Base-by-base conservation (phyloP, 2,888 invertebrate species). In the Mythimna vitellina region DNA sequence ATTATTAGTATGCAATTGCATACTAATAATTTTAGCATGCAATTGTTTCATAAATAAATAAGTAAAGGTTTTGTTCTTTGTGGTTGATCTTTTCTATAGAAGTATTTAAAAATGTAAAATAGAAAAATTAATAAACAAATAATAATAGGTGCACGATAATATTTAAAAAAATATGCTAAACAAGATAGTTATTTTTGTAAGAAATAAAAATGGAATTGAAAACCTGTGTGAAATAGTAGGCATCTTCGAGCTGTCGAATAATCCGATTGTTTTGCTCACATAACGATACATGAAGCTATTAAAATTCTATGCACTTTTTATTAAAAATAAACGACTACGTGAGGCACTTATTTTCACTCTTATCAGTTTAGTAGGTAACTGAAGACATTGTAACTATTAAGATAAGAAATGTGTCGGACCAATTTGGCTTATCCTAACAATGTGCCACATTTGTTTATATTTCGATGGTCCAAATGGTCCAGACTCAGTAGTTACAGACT, bases 201-300 rank as follows among this genome's bases (percentile, higher is more conserved):
- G 17, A 61, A 46, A 63, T 4, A 32, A 64, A 72, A 74, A 38
- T 25, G 14, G 22, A 25, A 49, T 63, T 17, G 7, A 9, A 4
- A 42, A 42, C 5, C 22, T 3, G 20, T 49, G 12, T 29, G 14
- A 1, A 57, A 51, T 22, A 20, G 20, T 49, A 29, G 10, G 6
- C 29, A 32, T 38, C 5, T 71, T 20, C 17, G 14, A 29, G 3
- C 7, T 54, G 35, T 62, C 62, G 7, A 10, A 38, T 54, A 25
- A 12, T 22, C 1, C 4, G 7, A n/a, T 35, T 32, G 20, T 65
- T 58, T 46, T 32, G 8, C 22, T 63, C 10, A 29, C 12, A 6
- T 7, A 56, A 9, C n/a, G 35, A 49, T 3, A 53, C 29, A 42
- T 38, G 14, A 25, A 6, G 25, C 32, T 25, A 35, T 25, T 49